phyloP scores from a whole-genome alignment of 2,113 vertebrate species.

The Catharus bicknelli region DNA sequence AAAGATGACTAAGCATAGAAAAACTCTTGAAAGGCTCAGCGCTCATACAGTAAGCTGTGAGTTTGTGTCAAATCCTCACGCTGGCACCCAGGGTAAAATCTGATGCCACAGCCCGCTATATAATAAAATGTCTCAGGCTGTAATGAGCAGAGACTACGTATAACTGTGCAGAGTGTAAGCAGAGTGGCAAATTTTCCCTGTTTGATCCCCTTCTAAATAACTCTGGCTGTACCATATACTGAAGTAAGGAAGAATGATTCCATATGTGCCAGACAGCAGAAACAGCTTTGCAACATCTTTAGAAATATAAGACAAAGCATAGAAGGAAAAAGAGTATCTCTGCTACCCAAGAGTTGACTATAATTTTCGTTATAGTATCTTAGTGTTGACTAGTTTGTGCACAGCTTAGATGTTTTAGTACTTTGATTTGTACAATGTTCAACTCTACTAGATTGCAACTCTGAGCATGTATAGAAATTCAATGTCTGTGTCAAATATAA shows the following conservation, averaged over 20 bases:
- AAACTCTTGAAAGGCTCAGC: not conserved
- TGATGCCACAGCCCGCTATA: not conserved
- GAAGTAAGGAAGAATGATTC: not conserved
- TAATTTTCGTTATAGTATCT: not conserved
- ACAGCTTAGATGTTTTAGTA: not conserved
- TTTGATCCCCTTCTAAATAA: not conserved
- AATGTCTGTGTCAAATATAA: not conserved
- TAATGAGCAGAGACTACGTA: not conserved
- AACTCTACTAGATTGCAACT: not conserved
- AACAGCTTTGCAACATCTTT: not conserved
- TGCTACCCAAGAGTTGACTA: not conserved
- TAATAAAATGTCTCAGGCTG: not conserved
- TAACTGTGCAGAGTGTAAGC: not conserved
- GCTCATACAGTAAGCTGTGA: not conserved
- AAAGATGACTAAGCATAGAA: not conserved
- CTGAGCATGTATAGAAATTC: not conserved
- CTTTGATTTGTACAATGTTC: not conserved
- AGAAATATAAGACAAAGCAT: not conserved
- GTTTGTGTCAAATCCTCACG: not conserved
- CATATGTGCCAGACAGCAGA: accelerated
- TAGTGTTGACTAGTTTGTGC: not conserved
- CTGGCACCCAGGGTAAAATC: not conserved
- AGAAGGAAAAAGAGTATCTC: not conserved
- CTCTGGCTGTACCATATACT: not conserved
- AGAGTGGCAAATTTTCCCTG: not conserved